A percentile compares a stretch with the other conserved stretches of the same genome.
Evolutionary conservation across 2,113 vertebrate species (phyloP).

Genomic region (Siniperca chuatsi): DNA sequence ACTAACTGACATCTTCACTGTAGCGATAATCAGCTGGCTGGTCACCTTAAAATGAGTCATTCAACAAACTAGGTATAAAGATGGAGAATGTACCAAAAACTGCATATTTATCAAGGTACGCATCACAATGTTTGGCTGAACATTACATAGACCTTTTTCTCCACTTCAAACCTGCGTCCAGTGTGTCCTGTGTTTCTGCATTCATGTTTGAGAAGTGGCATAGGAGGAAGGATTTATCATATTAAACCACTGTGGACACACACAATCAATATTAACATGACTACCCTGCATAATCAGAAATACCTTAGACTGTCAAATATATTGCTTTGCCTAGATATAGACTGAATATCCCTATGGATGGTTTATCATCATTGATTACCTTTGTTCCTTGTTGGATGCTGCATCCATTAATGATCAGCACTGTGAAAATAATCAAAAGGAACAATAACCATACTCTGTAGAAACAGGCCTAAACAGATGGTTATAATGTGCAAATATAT

Average conservation of each 20-base stretch:
- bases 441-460: background rate
- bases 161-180: background rate
- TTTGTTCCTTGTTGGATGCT: background rate
- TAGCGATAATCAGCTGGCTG: conserved; percentile 23
- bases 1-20: conserved; percentile 36
- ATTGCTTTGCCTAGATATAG: background rate
- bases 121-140: background rate
- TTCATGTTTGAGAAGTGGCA: background rate
- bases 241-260: background rate
- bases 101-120: background rate
- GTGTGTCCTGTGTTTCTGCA: background rate
- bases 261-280: conserved; percentile 17
- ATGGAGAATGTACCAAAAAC: background rate
- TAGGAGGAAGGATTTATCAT: background rate
- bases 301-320: conserved; percentile 8
- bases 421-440: background rate
- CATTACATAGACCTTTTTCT: background rate
- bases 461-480: background rate
- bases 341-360: background rate
- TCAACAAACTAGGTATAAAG: conserved; percentile 23
- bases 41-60: conserved; percentile 23
- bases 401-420: background rate
- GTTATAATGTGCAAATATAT: background rate
- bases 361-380: background rate
- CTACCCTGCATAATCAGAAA: conserved; percentile 16